Conservation (phyloP, 2,888 invertebrate genomes). For the Eudasyphora cyanicolor region DNA sequence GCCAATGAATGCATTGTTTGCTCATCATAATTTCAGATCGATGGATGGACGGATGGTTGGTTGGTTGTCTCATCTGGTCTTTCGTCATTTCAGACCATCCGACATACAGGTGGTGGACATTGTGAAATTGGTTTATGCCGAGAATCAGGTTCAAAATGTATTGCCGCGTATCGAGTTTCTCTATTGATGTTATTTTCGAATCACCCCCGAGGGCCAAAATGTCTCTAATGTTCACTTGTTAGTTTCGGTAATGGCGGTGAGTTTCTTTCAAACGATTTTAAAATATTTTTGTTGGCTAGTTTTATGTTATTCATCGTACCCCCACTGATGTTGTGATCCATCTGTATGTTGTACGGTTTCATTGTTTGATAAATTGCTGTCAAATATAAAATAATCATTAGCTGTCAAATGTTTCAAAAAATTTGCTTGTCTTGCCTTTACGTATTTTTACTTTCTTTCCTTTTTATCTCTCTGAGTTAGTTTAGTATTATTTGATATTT, state of each 20-base stretch:
- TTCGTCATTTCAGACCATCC: not conserved
- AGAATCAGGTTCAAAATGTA: conserved; percentile 53
- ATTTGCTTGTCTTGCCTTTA: not conserved
- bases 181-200: conserved; percentile 30
- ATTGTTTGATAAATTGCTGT: conserved; percentile 66
- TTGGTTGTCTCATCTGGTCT: no score
- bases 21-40: conserved; percentile 45
- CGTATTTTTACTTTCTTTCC: not conserved
- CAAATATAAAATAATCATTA: conserved; percentile 64
- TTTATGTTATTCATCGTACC: no score
- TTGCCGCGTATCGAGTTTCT: conserved; percentile 44
- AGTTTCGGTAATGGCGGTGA: conserved; percentile 6
- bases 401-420: conserved; percentile 56
- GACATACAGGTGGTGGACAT: conserved; percentile 33
- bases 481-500: conserved; percentile 22
- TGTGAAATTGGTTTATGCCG: conserved; percentile 41
- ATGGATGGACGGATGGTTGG: not conserved
- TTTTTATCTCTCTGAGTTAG: not conserved
- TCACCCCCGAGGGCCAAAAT: conserved; percentile 53
- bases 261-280: not conserved
- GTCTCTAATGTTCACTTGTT: conserved; percentile 53
- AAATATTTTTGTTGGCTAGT: conserved; percentile 7
- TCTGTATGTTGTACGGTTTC: conserved; percentile 32
- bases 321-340: not conserved
- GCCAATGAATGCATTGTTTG: conserved; percentile 44